Evolutionary conservation across 2,888 invertebrate genomes (phyloP).

Genomic region (Agrotis puta): DNA sequence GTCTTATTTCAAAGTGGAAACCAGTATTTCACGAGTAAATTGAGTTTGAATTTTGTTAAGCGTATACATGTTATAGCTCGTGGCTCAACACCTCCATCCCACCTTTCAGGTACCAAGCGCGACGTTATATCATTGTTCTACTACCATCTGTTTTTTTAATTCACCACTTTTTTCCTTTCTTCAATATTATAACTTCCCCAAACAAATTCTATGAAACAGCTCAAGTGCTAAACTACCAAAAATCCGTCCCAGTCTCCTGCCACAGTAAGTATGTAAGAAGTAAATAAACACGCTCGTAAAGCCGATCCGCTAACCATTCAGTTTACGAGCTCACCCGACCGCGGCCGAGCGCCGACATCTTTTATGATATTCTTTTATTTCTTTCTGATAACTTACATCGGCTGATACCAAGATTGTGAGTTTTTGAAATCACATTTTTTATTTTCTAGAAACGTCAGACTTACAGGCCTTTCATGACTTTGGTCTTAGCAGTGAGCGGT

Average conservation of each 20-base stretch:
- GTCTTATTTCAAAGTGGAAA: no score
- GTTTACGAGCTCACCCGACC: slow-evolving; percentile 37
- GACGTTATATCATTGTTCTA: no score
- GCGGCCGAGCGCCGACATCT: neutral
- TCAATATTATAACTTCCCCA: neutral
- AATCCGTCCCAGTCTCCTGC: slow-evolving; percentile 11
- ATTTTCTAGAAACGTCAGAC: no score
- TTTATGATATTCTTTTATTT: slow-evolving; percentile 35
- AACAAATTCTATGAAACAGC: slow-evolving; percentile 2
- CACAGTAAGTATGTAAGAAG: slow-evolving; percentile 9
- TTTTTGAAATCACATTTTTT: no score
- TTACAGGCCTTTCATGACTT: no score
- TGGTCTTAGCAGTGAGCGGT: no score
- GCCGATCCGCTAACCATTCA: slow-evolving; percentile 36
- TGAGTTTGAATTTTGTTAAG: no score
- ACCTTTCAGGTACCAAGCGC: no score
- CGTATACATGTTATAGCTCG: no score
- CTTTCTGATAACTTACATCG: slow-evolving; percentile 22
- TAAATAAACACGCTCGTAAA: slow-evolving; percentile 47
- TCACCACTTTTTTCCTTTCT: neutral
- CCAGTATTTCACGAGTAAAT: no score
- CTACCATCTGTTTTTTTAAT: neutral
- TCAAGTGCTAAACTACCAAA: neutral
- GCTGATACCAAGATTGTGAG: neutral
- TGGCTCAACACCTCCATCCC: no score